Percentiles rank a stretch among this genome's conserved stretches.
phyloP scores from a whole-genome alignment of 2,888 invertebrate genomes.

The Plusia festucae region DNA sequence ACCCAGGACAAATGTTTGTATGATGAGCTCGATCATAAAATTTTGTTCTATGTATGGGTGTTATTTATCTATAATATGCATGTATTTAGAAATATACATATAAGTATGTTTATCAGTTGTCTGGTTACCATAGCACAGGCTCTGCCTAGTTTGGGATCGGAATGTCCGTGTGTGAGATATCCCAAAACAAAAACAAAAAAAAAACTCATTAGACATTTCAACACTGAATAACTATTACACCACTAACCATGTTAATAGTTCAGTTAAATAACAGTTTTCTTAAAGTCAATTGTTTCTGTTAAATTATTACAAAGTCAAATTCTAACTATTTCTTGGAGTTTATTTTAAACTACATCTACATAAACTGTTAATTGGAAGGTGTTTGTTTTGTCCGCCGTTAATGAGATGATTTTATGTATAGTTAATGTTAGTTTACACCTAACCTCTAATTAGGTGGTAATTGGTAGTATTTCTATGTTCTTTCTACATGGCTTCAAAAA shows the following conservation, averaged over 20 bases:
- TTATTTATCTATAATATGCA: too few relatives aligned
- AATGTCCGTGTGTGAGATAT: too few relatives aligned
- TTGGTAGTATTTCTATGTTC: background rate
- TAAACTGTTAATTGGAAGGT: constrained; percentile 7
- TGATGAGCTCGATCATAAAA: too few relatives aligned
- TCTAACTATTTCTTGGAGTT: constrained; percentile 15
- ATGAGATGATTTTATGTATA: constrained; percentile 7
- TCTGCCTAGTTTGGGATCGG: too few relatives aligned
- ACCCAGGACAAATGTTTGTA: too few relatives aligned
- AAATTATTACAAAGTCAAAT: constrained; percentile 26
- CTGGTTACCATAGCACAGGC: too few relatives aligned
- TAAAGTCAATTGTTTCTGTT: constrained; percentile 2
- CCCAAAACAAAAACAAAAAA: too few relatives aligned
- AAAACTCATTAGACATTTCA: too few relatives aligned
- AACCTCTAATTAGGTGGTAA: background rate
- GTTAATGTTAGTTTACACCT: constrained; percentile 1
- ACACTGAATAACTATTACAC: background rate
- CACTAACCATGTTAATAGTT: background rate
- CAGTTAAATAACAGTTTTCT: constrained; percentile 5
- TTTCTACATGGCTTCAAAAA: too few relatives aligned
- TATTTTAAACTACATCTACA: constrained; percentile 19
- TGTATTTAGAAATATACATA: too few relatives aligned
- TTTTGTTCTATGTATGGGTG: too few relatives aligned
- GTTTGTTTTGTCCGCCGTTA: constrained; percentile 2
- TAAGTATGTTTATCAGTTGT: too few relatives aligned